phyloP scores from a whole-genome alignment of 2,113 vertebrate genomes.

The Macquaria australasica region DNA sequence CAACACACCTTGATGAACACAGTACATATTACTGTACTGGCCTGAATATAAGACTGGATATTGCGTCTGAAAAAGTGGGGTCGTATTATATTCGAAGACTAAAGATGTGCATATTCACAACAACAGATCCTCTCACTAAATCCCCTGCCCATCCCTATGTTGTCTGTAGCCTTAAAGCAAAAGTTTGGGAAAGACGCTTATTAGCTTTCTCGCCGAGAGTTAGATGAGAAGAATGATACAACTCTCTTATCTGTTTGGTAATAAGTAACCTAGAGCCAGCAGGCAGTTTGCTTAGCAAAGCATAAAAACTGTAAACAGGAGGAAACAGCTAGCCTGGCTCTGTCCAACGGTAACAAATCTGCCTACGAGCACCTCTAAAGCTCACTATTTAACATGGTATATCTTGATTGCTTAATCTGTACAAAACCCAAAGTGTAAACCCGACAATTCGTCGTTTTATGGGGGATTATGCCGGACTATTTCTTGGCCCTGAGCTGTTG shows the following conservation, averaged over 20 bases:
- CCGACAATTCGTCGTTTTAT: background rate
- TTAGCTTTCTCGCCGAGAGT: background rate
- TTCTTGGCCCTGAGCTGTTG: background rate
- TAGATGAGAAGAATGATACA: background rate
- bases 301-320: background rate
- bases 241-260: too few species aligned
- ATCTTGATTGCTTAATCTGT: background rate
- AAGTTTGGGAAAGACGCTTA: background rate
- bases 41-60: background rate
- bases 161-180: background rate
- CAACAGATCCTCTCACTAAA: background rate
- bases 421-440: background rate
- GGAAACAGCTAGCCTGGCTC: background rate
- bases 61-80: background rate
- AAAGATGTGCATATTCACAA: background rate
- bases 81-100: background rate
- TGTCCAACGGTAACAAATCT: background rate
- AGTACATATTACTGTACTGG: background rate
- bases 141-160: background rate
- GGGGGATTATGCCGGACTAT: background rate
- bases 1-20: background rate
- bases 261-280: background rate
- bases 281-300: background rate
- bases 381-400: background rate
- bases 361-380: background rate